Base-by-base conservation (phyloP, 2,113 vertebrate genomes). In the Patagioenas fasciata region DNA sequence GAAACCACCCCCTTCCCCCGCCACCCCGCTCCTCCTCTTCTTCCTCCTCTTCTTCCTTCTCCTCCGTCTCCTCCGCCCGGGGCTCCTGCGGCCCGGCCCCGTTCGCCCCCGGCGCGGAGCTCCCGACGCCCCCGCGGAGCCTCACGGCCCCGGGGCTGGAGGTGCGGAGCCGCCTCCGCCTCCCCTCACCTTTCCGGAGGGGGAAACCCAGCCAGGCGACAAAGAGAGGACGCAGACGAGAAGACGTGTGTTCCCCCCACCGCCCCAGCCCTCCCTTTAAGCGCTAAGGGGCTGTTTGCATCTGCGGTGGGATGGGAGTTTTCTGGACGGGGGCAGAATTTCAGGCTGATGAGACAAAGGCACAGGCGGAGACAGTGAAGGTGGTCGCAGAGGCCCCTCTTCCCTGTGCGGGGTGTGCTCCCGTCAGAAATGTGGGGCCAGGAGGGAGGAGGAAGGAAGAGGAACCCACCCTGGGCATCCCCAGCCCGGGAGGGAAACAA, bases 101-200 rank as follows among this genome's bases (percentile, higher is more conserved):
- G 11, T 29, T 19, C 50, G 40, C 50, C 53, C 79, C 65, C 51
- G 31, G 72, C 64, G 58, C 69, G 50, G 38, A 88, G 65, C 91
- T 83, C 94, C 78, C 71, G 56, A 32, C n/a, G 86, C 57, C 79
- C 89, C 85, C 56, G 71, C 70, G 75, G 88, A 89, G 91, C 94
- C 85, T 82, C 71, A 7, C 48, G 89, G 94, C 89, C 88, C 70
- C 61, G n/a, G 70, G 38, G 36, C 65, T 17, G 66, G 44, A 34
- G 40, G 53, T 19, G 67, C 56, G 80, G 74, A 82, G 57, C 78
- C 44, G 40, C n/a, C 6, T 21, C n/a, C 31, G 14, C 24, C 28
- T n/a, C 16, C 36, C 16, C 53, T 66, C 71, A 47, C 32, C 71
- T 72, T 65, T 5, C n/a, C 38, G 24, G 15, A 12, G 57, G 34